Conservation (phyloP, 2,888 invertebrate species). For the Plagiodera versicolora region DNA sequence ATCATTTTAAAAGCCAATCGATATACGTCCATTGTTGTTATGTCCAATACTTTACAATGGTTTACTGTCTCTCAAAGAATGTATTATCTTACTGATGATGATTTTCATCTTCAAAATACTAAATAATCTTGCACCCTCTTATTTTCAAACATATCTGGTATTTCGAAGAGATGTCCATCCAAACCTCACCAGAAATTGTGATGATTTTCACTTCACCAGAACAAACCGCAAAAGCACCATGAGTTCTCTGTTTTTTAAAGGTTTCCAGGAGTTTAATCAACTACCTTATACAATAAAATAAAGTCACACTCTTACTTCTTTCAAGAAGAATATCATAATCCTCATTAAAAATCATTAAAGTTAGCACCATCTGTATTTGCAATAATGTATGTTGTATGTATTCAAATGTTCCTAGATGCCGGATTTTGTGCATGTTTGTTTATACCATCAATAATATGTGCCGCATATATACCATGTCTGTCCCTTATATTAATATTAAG, state of each 20-base stretch:
- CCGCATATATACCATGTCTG: too few relatives aligned
- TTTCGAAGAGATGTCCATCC: not conserved
- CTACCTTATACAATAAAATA: too few relatives aligned
- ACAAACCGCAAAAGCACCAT: not conserved
- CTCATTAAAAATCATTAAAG: too few relatives aligned
- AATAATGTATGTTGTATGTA: too few relatives aligned
- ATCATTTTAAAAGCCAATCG: not conserved
- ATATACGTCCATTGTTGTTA: not conserved
- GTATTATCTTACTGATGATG: not conserved
- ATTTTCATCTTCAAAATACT: not conserved
- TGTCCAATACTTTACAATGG: not conserved
- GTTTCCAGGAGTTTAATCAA: not conserved
- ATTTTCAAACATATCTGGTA: not conserved
- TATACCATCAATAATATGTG: too few relatives aligned
- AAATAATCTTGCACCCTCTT: not conserved
- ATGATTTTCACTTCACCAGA: not conserved
- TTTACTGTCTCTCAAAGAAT: not conserved
- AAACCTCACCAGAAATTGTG: not conserved
- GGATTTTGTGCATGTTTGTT: too few relatives aligned
- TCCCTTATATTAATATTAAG: too few relatives aligned
- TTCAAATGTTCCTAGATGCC: too few relatives aligned
- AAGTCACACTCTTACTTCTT: too few relatives aligned
- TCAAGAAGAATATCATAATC: too few relatives aligned
- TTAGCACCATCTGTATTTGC: too few relatives aligned
- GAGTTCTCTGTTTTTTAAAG: conserved; percentile 2